phyloP scores from a whole-genome alignment of 2,888 invertebrate species.

The Phytoseiulus persimilis region DNA sequence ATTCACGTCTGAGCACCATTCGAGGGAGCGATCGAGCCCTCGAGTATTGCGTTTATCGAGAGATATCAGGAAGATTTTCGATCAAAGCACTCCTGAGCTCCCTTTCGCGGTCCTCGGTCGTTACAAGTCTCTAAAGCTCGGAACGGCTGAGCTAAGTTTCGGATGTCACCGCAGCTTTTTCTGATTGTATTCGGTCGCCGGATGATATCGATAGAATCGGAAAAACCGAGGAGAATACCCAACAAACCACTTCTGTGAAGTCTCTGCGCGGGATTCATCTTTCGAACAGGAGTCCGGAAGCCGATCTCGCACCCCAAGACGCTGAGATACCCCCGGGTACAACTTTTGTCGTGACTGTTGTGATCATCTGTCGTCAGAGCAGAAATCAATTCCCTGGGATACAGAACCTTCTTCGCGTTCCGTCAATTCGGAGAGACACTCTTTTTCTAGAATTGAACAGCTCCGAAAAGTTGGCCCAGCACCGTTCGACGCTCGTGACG shows the following conservation, averaged over 20 bases:
- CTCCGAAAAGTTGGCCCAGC: neutral
- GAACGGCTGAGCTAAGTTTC: neutral
- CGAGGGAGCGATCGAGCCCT: too few species aligned
- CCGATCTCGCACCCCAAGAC: neutral
- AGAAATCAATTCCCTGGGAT: neutral
- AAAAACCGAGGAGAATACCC: neutral
- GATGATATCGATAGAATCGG: neutral
- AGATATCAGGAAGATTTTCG: too few species aligned
- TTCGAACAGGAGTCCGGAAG: neutral
- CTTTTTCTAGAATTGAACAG: neutral
- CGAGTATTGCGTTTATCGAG: too few species aligned
- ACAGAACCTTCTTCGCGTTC: neutral
- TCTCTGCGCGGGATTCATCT: too few species aligned
- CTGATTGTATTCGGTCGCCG: neutral
- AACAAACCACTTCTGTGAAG: neutral
- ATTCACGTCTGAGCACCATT: too few species aligned
- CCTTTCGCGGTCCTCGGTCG: neutral
- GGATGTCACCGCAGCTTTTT: neutral
- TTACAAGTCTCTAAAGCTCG: neutral
- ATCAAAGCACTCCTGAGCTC: too few species aligned
- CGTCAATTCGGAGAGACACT: neutral
- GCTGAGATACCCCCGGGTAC: neutral
- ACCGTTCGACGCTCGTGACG: neutral
- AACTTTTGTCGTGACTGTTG: neutral
- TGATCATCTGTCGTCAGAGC: neutral